phyloP scores from a whole-genome alignment of 2,113 vertebrate species.

The Poeciliopsis prolifica region DNA sequence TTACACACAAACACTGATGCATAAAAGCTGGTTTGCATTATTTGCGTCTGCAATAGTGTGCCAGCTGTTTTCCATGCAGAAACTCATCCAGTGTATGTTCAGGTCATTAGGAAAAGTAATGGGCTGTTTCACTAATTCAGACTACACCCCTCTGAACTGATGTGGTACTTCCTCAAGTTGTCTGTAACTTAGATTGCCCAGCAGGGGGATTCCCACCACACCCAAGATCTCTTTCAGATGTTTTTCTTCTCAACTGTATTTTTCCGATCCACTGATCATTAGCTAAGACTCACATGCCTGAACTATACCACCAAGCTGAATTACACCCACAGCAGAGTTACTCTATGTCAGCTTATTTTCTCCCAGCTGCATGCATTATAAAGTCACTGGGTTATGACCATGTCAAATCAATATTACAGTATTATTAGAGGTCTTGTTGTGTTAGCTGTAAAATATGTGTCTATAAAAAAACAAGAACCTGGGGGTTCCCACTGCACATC shows the following conservation, averaged over 20 bases:
- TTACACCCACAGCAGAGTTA: conserved; percentile 22
- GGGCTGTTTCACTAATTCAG: conserved; percentile 33
- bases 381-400: conserved; percentile 39
- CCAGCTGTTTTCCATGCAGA: conserved; percentile 29
- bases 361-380: neutral
- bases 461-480: conserved; percentile 8
- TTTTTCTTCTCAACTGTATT: conserved; percentile 13
- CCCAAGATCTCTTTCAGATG: conserved; percentile 9
- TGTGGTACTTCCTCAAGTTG: conserved; percentile 23
- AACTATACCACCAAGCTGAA: conserved; percentile 16
- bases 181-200: conserved; percentile 17
- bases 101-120: conserved; percentile 52
- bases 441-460: conserved; percentile 28
- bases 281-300: conserved; percentile 11
- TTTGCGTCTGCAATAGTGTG: conserved; percentile 27
- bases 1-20: neutral
- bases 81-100: conserved; percentile 21
- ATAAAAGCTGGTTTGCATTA: neutral
- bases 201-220: conserved; percentile 28
- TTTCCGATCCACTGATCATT: conserved; percentile 11
- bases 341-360: conserved; percentile 22
- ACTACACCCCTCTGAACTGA: conserved; percentile 15
- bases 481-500: conserved; percentile 21
- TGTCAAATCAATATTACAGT: conserved; percentile 65
- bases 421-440: conserved; percentile 44